phyloP scores from a whole-genome alignment of 2,888 invertebrate genomes.

The Brassicogethes aeneus region DNA sequence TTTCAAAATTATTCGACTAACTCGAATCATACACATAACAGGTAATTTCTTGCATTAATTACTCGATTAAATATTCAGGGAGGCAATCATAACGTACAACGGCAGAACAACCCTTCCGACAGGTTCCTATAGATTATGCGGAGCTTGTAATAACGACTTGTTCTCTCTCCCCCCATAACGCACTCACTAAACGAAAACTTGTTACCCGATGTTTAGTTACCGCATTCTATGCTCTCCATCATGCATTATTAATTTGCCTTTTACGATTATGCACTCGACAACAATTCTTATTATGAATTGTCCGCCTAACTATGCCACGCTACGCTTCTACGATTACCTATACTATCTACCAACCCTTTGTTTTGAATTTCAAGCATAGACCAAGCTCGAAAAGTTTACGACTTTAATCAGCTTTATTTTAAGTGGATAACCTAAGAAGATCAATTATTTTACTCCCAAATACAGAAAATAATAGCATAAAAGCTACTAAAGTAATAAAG shows the following conservation, averaged over 20 bases:
- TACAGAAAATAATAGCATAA: no score
- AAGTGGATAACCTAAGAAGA: no score
- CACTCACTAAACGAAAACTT: constrained; percentile 34
- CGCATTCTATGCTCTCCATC: constrained; percentile 9
- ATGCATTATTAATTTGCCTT: neutral
- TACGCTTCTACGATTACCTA: no score
- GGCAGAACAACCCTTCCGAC: constrained; percentile 37
- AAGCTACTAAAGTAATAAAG: no score
- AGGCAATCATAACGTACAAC: constrained; percentile 43
- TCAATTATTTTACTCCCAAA: no score
- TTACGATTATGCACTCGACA: constrained; percentile 1
- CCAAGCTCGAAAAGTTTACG: no score
- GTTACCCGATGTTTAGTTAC: constrained; percentile 21
- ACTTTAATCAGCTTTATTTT: no score
- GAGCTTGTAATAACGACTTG: constrained; percentile 33
- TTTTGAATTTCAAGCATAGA: no score
- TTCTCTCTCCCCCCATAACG: constrained; percentile 35
- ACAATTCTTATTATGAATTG: constrained; percentile 1
- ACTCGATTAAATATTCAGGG: constrained; percentile 44
- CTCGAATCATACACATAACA: constrained; percentile 45
- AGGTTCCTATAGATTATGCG: constrained; percentile 41
- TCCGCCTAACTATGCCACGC: no score
- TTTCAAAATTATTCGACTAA: constrained; percentile 43
- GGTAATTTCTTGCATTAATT: constrained; percentile 47
- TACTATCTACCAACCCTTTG: no score